Evolutionary conservation across 2,888 invertebrate genomes (phyloP).

Genomic region (Protonemura montana): DNA sequence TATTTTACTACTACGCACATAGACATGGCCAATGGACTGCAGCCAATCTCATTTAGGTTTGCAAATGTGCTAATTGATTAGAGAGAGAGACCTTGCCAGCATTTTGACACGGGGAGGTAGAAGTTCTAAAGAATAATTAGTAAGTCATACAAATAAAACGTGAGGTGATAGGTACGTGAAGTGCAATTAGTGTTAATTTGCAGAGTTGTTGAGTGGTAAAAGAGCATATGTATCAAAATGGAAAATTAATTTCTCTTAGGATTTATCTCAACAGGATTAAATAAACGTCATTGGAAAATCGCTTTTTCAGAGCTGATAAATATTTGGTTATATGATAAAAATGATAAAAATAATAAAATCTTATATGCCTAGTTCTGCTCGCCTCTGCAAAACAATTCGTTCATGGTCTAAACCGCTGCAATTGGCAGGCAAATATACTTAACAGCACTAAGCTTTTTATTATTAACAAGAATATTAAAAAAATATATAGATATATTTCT

Average conservation of each 20-base stretch:
- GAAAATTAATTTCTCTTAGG: not conserved
- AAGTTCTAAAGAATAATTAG: not conserved
- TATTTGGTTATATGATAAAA: too few species aligned
- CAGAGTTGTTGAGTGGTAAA: not conserved
- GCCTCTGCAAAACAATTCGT: too few species aligned
- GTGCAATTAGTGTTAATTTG: constrained; percentile 7
- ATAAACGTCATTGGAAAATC: too few species aligned
- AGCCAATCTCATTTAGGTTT: not conserved
- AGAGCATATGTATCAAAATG: not conserved
- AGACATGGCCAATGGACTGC: not conserved
- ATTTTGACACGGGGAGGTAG: not conserved
- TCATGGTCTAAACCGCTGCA: too few species aligned
- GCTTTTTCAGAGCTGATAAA: too few species aligned
- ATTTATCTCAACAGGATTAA: too few species aligned
- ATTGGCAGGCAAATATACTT: too few species aligned
- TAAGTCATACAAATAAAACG: not conserved
- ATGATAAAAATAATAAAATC: too few species aligned
- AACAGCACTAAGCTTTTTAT: too few species aligned
- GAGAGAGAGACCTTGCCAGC: not conserved
- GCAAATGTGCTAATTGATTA: not conserved
- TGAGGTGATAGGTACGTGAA: constrained; percentile 1
- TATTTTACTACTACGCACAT: not conserved
- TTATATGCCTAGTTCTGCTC: too few species aligned
- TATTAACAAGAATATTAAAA: too few species aligned
- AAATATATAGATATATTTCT: too few species aligned